Percentiles rank a stretch among this genome's conserved stretches.
Evolutionary conservation across 2,113 vertebrate genomes (phyloP).

Genomic region (Genyomyrus donnyi): DNA sequence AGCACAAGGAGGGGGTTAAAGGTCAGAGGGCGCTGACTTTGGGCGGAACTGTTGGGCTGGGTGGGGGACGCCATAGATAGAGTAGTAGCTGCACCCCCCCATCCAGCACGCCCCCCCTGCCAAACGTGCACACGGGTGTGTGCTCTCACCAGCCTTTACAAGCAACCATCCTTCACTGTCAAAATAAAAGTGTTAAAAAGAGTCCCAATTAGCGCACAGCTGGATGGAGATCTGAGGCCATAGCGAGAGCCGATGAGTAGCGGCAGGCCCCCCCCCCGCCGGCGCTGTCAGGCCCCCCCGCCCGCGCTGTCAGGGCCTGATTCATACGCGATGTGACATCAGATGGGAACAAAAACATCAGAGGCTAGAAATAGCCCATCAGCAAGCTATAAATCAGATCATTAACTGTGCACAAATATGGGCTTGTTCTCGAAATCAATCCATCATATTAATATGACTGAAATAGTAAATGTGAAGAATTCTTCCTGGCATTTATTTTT

Average conservation of each 20-base stretch:
- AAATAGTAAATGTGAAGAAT: background rate
- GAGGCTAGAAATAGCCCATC: background rate
- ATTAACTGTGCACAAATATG: background rate
- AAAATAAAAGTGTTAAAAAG: background rate
- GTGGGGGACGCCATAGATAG: background rate
- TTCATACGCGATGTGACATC: background rate
- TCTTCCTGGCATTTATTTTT: background rate
- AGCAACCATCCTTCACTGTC: background rate
- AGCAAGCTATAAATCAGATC: background rate
- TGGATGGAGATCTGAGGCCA: background rate
- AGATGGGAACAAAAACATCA: background rate
- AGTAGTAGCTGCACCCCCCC: background rate
- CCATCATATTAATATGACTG: background rate
- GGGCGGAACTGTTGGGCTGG: background rate
- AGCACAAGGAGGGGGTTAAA: background rate
- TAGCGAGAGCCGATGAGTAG: background rate
- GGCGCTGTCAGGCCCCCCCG: no score
- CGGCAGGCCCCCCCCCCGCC: background rate
- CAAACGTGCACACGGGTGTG: background rate
- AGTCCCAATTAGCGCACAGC: background rate
- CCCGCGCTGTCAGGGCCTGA: background rate
- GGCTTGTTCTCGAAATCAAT: background rate
- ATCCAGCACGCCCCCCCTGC: background rate
- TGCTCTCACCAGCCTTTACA: background rate
- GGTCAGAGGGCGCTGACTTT: background rate